phyloP scores from a whole-genome alignment of 1,140 invertebrate species.

The Mylabris phalerata region DNA sequence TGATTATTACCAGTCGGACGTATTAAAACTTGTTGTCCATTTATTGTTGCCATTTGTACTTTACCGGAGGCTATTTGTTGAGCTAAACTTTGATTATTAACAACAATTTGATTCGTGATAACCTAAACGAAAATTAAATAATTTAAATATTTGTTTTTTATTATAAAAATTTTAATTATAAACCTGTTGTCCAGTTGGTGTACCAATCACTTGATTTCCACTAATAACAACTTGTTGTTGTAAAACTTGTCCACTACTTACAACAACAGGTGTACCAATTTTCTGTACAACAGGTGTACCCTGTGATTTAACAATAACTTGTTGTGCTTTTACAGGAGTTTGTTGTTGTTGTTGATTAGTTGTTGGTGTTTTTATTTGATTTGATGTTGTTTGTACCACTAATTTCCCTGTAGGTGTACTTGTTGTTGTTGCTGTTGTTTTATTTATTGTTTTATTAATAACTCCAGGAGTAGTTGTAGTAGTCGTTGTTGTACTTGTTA shows the following conservation, averaged over 20 bases:
- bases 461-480: constrained; percentile 31
- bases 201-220: constrained; percentile 34
- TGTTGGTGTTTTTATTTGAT: constrained; percentile 21
- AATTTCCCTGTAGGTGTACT: constrained; percentile 34
- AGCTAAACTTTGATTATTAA: constrained; percentile 65
- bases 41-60: constrained; percentile 72
- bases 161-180: neutral
- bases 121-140: constrained; percentile 40
- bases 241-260: constrained; percentile 27
- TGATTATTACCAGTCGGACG: constrained; percentile 64
- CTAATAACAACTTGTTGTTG: constrained; percentile 37
- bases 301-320: constrained; percentile 26
- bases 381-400: constrained; percentile 23
- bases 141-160: neutral
- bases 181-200: constrained; percentile 34
- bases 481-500: constrained; percentile 26
- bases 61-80: constrained; percentile 72
- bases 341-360: constrained; percentile 13
- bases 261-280: constrained; percentile 26
- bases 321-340: constrained; percentile 19
- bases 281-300: constrained; percentile 29
- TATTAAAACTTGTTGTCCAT: constrained; percentile 74
- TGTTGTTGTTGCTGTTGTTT: constrained; percentile 27
- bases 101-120: constrained; percentile 62
- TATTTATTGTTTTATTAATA: constrained; percentile 30